phyloP scores from a whole-genome alignment of 35 echinoderm and acorn worm genomes.

The Patiria miniata region DNA sequence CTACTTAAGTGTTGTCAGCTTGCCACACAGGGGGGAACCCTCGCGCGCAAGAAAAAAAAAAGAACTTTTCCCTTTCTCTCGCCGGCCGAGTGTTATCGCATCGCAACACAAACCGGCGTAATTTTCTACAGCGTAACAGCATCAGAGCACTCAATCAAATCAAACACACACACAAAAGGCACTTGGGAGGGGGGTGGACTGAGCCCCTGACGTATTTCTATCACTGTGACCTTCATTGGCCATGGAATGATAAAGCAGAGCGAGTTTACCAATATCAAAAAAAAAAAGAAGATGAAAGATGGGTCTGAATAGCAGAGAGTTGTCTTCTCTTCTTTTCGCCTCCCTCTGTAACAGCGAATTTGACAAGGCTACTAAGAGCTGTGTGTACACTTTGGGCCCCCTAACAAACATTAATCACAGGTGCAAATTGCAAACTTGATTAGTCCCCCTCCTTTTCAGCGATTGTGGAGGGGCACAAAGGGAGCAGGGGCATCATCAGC shows the following conservation, averaged over 20 bases:
- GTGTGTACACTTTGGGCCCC: neutral
- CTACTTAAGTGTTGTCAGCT: neutral
- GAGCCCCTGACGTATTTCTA: constrained; percentile 5
- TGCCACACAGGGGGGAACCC: neutral
- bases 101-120: neutral
- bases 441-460: neutral
- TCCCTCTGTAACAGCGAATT: neutral
- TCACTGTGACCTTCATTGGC: constrained; percentile 9
- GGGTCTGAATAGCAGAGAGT: neutral
- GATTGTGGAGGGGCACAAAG: constrained; percentile 5
- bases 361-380: constrained; percentile 14
- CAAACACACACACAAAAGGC: neutral
- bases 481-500: neutral
- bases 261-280: neutral
- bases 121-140: neutral
- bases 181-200: neutral
- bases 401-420: neutral
- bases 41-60: neutral
- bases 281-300: neutral
- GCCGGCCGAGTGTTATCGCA: constrained; percentile 1
- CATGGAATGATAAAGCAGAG: neutral
- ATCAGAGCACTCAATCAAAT: constrained; percentile 18
- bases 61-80: constrained; percentile 11
- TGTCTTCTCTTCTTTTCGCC: neutral
- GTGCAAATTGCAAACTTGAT: constrained; percentile 26